Percentiles rank a stretch among this genome's conserved stretches.
Conservation (phyloP, 1,140 invertebrate species). For the Microplitis demolitor region DNA sequence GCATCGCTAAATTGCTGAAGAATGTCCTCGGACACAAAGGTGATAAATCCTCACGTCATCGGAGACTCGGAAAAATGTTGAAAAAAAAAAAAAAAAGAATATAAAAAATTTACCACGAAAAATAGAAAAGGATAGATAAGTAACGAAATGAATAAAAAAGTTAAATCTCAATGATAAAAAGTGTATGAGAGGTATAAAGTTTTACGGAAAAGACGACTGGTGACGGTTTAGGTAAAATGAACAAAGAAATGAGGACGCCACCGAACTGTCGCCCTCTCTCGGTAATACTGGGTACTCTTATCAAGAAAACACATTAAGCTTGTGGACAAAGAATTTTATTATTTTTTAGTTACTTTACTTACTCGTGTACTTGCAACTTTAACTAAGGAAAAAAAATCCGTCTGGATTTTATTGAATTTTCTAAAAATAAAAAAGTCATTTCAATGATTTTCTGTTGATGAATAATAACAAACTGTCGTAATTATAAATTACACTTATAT, state of each 20-base stretch:
- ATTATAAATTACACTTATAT: too few species aligned
- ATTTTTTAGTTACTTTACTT: neutral
- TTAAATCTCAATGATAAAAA: neutral
- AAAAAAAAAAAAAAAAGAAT: too few species aligned
- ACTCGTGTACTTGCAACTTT: neutral
- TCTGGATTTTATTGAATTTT: neutral
- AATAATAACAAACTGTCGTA: too few species aligned
- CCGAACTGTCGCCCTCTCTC: neutral
- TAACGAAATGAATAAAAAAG: too few species aligned
- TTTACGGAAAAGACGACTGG: neutral
- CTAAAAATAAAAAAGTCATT: neutral
- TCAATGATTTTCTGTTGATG: neutral
- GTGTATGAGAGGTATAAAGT: neutral
- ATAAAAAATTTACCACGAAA: too few species aligned
- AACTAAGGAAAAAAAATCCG: neutral
- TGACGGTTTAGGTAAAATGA: neutral
- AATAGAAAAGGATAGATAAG: neutral
- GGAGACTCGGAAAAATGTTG: too few species aligned
- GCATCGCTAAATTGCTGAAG: neutral
- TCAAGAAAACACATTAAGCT: constrained; percentile 17
- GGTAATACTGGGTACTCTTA: constrained; percentile 1
- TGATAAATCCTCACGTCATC: neutral
- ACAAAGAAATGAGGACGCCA: neutral
- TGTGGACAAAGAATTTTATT: neutral
- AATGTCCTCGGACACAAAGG: neutral